These are phyloP conservation scores for Graptemys geographica DNA, from an alignment of 2,797 vertebrate species.

Conservation along the genomic window DNA sequence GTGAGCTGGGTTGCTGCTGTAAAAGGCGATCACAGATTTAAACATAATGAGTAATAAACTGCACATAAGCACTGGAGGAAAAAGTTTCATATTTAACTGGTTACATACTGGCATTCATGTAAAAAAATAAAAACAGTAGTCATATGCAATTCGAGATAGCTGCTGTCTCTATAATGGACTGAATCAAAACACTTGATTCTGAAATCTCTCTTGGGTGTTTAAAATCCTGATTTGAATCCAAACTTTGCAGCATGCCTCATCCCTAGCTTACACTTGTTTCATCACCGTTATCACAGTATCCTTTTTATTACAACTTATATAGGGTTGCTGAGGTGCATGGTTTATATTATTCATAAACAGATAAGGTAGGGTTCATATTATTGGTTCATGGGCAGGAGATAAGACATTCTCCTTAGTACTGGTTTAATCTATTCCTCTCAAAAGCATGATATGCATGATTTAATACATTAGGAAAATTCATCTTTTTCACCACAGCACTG, in stretches of 20 bases:
- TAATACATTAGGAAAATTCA: slow-evolving; percentile 49
- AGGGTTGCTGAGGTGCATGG: background rate
- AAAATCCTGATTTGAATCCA: background rate
- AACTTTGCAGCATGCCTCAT: background rate
- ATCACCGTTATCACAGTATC: background rate
- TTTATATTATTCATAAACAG: slow-evolving; percentile 54
- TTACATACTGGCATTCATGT: background rate
- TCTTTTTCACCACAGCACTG: slow-evolving; percentile 21
- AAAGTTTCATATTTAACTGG: background rate
- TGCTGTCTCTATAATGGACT: background rate
- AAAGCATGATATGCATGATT: slow-evolving; percentile 3
- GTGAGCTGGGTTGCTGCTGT: slow-evolving; percentile 98
- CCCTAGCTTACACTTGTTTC: background rate
- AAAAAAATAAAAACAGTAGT: background rate
- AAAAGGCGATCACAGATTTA: slow-evolving; percentile 50
- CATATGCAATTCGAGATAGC: background rate
- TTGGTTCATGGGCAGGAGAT: slow-evolving; percentile 52
- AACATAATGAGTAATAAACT: background rate
- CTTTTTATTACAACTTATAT: slow-evolving; percentile 24
- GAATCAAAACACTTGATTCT: background rate
- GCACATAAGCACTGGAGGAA: background rate
- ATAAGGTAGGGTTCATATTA: slow-evolving; percentile 44
- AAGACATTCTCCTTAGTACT: slow-evolving; percentile 46
- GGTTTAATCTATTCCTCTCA: slow-evolving; percentile 65
- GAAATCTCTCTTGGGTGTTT: background rate